Percentiles rank a stretch among this genome's conserved stretches.
Evolutionary conservation across 2,797 vertebrate genomes (phyloP).

Genomic region (Acanthis flammea): DNA sequence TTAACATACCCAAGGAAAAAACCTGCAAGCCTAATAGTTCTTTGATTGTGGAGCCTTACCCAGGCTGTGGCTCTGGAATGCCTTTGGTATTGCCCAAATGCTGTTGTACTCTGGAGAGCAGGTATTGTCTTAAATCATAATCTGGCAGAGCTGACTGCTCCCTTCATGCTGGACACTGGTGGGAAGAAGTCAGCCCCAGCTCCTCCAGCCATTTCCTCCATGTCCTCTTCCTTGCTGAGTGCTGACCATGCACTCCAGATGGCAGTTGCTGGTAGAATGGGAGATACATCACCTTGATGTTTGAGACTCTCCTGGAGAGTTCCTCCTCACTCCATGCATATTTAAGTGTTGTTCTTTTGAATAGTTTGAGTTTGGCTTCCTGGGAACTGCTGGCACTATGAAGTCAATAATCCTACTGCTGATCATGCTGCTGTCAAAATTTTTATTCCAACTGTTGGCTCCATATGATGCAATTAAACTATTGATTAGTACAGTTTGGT

Average conservation of each 20-base stretch:
- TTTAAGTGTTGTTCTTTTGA: background rate
- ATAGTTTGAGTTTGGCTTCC: background rate
- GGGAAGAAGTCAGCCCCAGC: background rate
- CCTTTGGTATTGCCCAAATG: background rate
- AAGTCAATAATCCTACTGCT: background rate
- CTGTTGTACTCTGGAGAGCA: background rate
- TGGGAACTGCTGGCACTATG: background rate
- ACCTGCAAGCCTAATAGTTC: background rate
- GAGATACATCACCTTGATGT: accelerated
- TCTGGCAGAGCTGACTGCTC: background rate
- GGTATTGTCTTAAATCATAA: background rate
- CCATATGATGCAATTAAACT: background rate
- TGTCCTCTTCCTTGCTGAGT: background rate
- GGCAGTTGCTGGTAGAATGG: background rate
- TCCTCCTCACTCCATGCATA: background rate
- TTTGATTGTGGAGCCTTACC: background rate
- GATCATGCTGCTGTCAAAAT: background rate
- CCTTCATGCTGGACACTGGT: background rate
- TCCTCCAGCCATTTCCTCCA: background rate
- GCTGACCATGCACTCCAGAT: accelerated
- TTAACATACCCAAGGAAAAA: background rate
- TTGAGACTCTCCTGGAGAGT: background rate
- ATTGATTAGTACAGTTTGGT: background rate
- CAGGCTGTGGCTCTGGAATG: background rate
- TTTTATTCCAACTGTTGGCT: background rate